phyloP scores from a whole-genome alignment of 2,888 invertebrate genomes.

The Pristionchus mayeri region DNA sequence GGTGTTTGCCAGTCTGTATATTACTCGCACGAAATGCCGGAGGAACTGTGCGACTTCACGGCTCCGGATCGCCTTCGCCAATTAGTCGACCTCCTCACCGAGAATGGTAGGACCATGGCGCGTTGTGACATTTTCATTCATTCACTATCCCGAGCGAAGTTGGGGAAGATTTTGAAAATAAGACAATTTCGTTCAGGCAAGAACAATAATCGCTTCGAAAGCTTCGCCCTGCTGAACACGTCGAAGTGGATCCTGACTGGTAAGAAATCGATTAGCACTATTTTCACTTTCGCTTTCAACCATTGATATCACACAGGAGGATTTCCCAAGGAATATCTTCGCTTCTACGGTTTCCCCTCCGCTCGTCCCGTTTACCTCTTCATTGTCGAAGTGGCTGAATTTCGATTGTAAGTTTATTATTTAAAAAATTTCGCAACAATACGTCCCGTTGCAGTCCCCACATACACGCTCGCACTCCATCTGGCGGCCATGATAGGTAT shows the following conservation, averaged over 20 bases:
- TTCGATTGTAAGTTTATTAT: neutral
- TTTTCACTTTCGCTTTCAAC: neutral
- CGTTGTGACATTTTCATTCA: neutral
- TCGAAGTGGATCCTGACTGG: conserved; percentile 22
- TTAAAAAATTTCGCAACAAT: neutral
- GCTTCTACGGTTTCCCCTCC: neutral
- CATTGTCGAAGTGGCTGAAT: neutral
- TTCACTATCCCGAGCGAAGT: too few species aligned
- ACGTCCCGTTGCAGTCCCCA: neutral
- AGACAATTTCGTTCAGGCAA: neutral
- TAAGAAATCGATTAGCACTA: neutral
- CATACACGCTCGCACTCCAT: neutral
- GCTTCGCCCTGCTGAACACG: neutral
- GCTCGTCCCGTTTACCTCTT: neutral
- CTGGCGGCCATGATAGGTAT: neutral
- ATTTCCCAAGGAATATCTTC: neutral
- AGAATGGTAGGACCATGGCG: neutral
- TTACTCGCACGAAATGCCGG: neutral
- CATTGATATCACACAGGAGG: neutral
- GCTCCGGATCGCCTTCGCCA: neutral
- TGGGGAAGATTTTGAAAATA: too few species aligned
- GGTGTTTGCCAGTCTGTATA: too few species aligned
- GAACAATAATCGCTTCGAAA: neutral
- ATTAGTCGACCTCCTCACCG: neutral
- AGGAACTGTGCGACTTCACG: neutral